Conservation (phyloP, 2,888 invertebrate species). For the Andrena fulva region DNA sequence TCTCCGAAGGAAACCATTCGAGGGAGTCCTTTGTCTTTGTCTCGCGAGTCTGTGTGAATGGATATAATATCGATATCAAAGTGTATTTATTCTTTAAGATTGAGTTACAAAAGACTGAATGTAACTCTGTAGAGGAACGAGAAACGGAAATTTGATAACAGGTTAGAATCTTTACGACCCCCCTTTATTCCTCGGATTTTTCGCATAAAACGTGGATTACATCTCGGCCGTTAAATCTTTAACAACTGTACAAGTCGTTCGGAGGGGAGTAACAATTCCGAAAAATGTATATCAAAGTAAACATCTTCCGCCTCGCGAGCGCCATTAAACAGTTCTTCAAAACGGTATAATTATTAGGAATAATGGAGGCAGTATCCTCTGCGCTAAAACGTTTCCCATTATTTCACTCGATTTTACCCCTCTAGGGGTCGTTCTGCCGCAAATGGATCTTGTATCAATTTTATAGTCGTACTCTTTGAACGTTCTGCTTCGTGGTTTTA, state of each 20-base stretch:
- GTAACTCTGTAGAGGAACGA: neutral
- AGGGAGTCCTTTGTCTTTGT: neutral
- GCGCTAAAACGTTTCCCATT: slow-evolving; percentile 5
- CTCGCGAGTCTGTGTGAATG: neutral
- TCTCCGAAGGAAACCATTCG: neutral
- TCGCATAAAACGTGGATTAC: slow-evolving; percentile 40
- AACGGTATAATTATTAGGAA: slow-evolving; percentile 32
- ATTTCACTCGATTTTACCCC: neutral
- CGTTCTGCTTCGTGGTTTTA: slow-evolving; percentile 13
- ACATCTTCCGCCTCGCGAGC: slow-evolving; percentile 21
- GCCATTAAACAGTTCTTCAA: slow-evolving; percentile 21
- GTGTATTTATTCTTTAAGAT: neutral
- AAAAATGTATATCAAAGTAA: slow-evolving; percentile 46
- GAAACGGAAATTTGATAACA: slow-evolving; percentile 41
- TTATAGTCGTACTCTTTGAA: slow-evolving; percentile 4
- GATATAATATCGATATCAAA: neutral
- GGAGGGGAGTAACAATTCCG: slow-evolving; percentile 38
- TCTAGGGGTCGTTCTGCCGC: slow-evolving; percentile 1
- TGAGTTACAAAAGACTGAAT: neutral
- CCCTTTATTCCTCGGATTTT: slow-evolving; percentile 27
- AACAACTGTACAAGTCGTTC: slow-evolving; percentile 43
- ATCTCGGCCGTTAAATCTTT: slow-evolving; percentile 38
- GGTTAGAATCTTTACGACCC: slow-evolving; percentile 37
- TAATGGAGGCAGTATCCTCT: neutral
- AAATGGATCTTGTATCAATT: slow-evolving; percentile 23